Evolutionary conservation across 2,888 invertebrate genomes (phyloP), one percentile per base, ranked within the genome.

Genomic region (Branchinecta sandiegonensis): DNA sequence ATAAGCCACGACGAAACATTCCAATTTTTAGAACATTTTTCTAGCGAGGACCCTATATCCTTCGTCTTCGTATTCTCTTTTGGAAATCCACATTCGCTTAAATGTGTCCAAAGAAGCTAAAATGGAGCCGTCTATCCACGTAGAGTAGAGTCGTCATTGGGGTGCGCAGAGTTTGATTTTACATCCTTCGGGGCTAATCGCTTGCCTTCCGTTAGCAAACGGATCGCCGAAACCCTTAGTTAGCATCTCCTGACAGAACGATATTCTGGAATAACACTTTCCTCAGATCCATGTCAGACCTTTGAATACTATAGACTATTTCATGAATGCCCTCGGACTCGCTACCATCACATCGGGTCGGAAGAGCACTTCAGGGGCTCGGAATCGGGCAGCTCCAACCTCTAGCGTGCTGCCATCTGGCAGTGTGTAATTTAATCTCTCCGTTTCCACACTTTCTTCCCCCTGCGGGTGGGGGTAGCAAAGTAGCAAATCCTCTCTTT

Each of bases 51-150:
- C 94, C 73, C 94, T 83, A 74, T 87, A 88, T 1, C 97, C 97
- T 73, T 95, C 95, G 77, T 97, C 96, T 74, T 97, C 96, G 77
- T 91, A 99, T 77, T 99, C 99, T 70, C 92, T 83, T 78, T 99
- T 99, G 48, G 95, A 94, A 66, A 99, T 91, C 97, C 97, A 99
- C 95, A 99, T 97, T 80, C 94, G 94, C 77, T 95, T 93, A 82
- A 99, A 99, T 10, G 99, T 97, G 81, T 99, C 99, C 73, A 99
- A 82, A n/a, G 96, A 95, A 12, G 97, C 99, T 73, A 99, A 84
- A 81, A 99, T 99, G 46, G 97, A 97, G 71, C 96, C 97, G 68
- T 99, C 99, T 77, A 99, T 99, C 99, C 99, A 99, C 56, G 99
- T 99, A 12, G 97, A 96, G 80, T 96, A 97, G 46, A 99, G 81